phyloP scores from a whole-genome alignment of 1,140 invertebrate genomes.

The Lethocerus indicus region DNA sequence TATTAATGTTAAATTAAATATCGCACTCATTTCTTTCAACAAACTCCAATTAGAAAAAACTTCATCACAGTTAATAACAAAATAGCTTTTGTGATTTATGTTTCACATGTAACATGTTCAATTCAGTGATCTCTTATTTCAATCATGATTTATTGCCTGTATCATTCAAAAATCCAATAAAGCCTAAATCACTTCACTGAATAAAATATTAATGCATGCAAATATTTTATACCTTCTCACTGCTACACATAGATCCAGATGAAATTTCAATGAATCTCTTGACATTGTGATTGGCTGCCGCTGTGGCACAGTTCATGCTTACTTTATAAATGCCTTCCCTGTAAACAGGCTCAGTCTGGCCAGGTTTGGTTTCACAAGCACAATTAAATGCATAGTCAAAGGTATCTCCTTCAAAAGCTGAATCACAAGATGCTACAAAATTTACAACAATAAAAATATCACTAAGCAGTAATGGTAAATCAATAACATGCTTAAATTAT shows the following conservation, averaged over 20 bases:
- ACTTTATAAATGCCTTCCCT: constrained; percentile 75
- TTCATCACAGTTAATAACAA: too few relatives aligned
- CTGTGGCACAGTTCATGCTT: constrained; percentile 62
- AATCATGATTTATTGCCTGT: too few relatives aligned
- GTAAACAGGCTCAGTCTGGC: constrained; percentile 76
- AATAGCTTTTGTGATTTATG: too few relatives aligned
- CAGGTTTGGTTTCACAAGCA: constrained; percentile 74
- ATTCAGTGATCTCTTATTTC: too few relatives aligned
- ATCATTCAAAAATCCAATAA: too few relatives aligned
- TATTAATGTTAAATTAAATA: too few relatives aligned
- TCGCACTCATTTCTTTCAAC: too few relatives aligned
- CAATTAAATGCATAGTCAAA: constrained; percentile 78
- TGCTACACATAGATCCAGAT: constrained; percentile 59
- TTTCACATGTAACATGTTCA: too few relatives aligned
- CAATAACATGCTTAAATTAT: not conserved
- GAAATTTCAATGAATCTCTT: constrained; percentile 69
- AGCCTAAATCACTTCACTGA: too few relatives aligned
- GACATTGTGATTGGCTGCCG: constrained; percentile 48
- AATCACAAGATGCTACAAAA: constrained; percentile 52
- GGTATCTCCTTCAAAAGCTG: constrained; percentile 42
- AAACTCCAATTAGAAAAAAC: too few relatives aligned
- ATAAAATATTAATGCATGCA: not conserved
- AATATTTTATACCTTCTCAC: constrained; percentile 46
- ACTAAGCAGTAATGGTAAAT: not conserved
- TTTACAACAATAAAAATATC: not conserved